These are phyloP conservation scores for Venturia canescens DNA, from an alignment of 1,140 invertebrate genomes.

Conservation along the genomic window DNA sequence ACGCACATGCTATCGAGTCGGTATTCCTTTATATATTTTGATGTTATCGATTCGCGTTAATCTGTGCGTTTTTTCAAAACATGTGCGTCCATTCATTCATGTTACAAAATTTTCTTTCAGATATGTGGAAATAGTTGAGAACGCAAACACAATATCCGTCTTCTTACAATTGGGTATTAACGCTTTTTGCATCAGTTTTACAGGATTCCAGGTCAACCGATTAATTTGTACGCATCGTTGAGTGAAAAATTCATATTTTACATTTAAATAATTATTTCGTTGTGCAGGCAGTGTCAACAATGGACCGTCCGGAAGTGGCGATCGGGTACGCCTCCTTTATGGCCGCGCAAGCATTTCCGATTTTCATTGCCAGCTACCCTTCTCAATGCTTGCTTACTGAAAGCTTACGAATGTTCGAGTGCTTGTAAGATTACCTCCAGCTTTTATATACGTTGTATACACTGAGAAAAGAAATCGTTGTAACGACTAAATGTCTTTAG, in stretches of 20 bases:
- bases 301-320: constrained; percentile 44
- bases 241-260: not conserved
- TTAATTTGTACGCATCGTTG: constrained; percentile 12
- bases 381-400: constrained; percentile 57
- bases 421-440: constrained; percentile 51
- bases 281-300: constrained; percentile 57
- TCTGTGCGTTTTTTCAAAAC: too few species aligned
- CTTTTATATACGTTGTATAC: constrained; percentile 1
- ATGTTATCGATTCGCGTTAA: too few species aligned
- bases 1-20: constrained; percentile 59
- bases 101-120: constrained; percentile 41
- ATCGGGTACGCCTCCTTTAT: constrained; percentile 56
- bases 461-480: not conserved
- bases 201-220: constrained; percentile 60
- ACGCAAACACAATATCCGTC: constrained; percentile 55
- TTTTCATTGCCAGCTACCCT: constrained; percentile 59
- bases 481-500: too few species aligned
- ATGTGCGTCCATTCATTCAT: not conserved
- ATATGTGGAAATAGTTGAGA: constrained; percentile 56
- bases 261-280: constrained; percentile 10
- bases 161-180: constrained; percentile 61
- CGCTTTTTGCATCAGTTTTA: constrained; percentile 62
- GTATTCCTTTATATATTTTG: too few species aligned
- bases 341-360: constrained; percentile 50
- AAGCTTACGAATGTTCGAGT: constrained; percentile 53